Base-by-base conservation (phyloP, 2,888 invertebrate species). In the Stenodera caucasica region DNA sequence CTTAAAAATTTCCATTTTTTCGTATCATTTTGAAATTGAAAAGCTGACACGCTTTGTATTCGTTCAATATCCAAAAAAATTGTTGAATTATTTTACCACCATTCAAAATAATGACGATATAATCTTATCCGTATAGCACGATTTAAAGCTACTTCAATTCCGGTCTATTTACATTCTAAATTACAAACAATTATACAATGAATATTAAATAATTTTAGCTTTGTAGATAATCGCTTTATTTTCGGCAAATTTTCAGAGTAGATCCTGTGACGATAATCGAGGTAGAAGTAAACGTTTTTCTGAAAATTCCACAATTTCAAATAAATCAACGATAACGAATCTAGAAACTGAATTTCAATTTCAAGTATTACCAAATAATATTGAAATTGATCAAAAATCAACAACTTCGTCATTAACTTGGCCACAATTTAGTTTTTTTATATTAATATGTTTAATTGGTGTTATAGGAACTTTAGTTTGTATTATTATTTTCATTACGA, bases 341-440 rank as follows among this genome's bases (percentile, higher is more conserved):
- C 18, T 30, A 12, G 61, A 58, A 26, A 52, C 61, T 1, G 54
- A 55, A 37, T 55, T 61, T 21, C 49, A 55, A 45, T 61, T 61
- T 45, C 45, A 58, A 49, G 61, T 61, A 5, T 9, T 61, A 49
- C 61, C 61, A 6, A 33, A 23, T 9, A 52, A 58, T 32, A 2
- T 32, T 3, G 33, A 11, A 45, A 29, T 21, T 12, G 45, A 45
- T 12, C 14, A 5, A 37, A 14, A 1, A 14, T 6, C 37, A 40
- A 9, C 40, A 40, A 40, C 11, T 18, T 18, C 40, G 4, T 7
- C 9, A 18, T 18, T 45, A 2, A 21, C 45, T 0, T 45, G 18
- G 18, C 32, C 55, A 8, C 12, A 51, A 11, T 40, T 21, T 33
- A 26, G 18, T 60, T 8, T 15, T 21, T n/a, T 45, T 7, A 35